Percentiles rank a stretch among this genome's conserved stretches.
Evolutionary conservation across 1,140 invertebrate species (phyloP).

Genomic region (Leptopilina boulardi): DNA sequence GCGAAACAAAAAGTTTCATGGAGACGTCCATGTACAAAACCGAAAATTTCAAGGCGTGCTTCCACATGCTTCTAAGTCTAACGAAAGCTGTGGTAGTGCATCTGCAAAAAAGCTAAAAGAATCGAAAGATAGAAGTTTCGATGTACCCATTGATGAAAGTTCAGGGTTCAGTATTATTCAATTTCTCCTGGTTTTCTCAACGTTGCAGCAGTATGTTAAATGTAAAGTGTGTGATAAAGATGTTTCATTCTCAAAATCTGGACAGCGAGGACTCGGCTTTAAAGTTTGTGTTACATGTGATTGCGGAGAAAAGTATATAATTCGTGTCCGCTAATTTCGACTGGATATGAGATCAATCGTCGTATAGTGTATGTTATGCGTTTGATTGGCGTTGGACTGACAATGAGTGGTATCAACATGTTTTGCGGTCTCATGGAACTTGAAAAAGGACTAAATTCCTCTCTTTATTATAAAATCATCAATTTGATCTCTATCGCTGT

Average conservation of each 20-base stretch:
- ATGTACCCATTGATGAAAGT: background rate
- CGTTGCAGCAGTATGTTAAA: background rate
- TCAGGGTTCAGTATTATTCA: background rate
- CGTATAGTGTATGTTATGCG: slow-evolving; percentile 47
- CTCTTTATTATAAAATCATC: background rate
- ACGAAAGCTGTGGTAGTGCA: background rate
- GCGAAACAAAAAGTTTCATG: background rate
- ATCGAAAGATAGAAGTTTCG: background rate
- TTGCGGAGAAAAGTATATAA: background rate
- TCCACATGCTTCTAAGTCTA: background rate
- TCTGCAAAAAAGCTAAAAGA: background rate
- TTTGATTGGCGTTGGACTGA: slow-evolving; percentile 49
- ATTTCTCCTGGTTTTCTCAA: background rate
- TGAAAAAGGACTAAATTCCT: slow-evolving; percentile 3
- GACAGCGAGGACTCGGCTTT: background rate
- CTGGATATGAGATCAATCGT: slow-evolving; percentile 46
- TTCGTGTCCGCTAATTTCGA: background rate
- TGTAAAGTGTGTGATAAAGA: slow-evolving; percentile 10
- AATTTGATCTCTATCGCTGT: background rate
- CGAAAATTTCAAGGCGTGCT: background rate
- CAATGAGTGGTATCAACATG: slow-evolving; percentile 39
- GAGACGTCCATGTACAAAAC: background rate
- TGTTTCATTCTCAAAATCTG: background rate
- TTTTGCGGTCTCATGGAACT: slow-evolving; percentile 52
- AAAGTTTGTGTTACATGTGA: background rate